Conservation (phyloP, 1,140 invertebrate species). For the Ceratosolen fusciceps region DNA sequence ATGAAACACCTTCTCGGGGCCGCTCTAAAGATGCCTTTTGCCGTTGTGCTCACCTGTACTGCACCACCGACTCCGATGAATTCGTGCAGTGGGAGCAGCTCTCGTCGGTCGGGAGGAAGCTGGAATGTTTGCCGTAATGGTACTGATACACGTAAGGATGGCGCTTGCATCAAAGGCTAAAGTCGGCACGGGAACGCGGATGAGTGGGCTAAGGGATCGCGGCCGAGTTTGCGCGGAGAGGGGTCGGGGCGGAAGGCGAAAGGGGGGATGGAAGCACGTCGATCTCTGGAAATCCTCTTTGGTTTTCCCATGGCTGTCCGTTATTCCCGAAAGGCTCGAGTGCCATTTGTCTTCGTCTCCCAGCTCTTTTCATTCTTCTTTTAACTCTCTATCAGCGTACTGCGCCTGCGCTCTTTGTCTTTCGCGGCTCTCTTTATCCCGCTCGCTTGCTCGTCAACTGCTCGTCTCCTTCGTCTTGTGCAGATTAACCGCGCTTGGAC, state of each 20-base stretch:
- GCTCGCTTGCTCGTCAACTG: neutral
- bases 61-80: neutral
- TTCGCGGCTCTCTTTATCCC: neutral
- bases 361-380: neutral
- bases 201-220: too few relatives aligned
- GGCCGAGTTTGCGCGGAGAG: neutral
- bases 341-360: constrained; percentile 41
- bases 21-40: neutral
- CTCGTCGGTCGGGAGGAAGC: neutral
- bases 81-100: too few relatives aligned
- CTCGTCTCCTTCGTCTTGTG: neutral
- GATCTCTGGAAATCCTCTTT: constrained; percentile 39
- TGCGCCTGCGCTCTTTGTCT: constrained; percentile 6
- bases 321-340: constrained; percentile 33
- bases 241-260: neutral
- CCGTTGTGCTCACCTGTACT: neutral
- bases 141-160: constrained; percentile 20
- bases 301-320: neutral
- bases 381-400: neutral
- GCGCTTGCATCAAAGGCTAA: constrained; percentile 22
- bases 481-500: neutral
- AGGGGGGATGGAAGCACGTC: neutral
- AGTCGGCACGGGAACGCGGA: neutral
- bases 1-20: neutral
- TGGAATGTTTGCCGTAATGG: neutral